Evolutionary conservation across 2,888 invertebrate species (phyloP).

Genomic region (Rhagonycha fulva): DNA sequence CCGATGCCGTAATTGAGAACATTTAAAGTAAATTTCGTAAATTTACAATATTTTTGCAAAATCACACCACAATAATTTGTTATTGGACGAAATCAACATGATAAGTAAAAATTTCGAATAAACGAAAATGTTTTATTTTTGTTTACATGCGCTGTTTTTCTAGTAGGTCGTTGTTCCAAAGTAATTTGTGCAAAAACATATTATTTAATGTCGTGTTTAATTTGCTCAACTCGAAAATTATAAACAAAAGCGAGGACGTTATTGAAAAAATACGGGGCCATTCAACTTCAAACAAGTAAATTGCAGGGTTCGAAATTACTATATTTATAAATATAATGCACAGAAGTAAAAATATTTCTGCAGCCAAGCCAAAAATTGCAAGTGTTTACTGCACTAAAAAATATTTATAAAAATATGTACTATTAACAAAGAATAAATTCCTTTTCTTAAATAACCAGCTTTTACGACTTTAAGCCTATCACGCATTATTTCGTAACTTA

Average conservation of each 20-base stretch:
- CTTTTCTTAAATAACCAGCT: not conserved
- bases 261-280: constrained; percentile 12
- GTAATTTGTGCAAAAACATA: constrained; percentile 9
- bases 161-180: constrained; percentile 11
- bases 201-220: constrained; percentile 13
- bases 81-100: not conserved
- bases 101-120: constrained; percentile 3
- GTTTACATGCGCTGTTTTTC: constrained; percentile 5
- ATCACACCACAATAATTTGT: not conserved
- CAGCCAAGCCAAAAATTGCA: constrained; percentile 20
- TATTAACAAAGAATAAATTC: not conserved
- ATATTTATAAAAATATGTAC: not conserved
- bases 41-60: too few relatives aligned
- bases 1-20: too few relatives aligned
- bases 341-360: constrained; percentile 9
- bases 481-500: not conserved
- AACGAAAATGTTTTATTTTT: constrained; percentile 4
- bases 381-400: constrained; percentile 17
- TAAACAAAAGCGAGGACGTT: constrained; percentile 7
- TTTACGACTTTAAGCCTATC: not conserved
- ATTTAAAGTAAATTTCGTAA: too few relatives aligned
- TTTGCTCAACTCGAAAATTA: constrained; percentile 9
- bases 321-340: constrained; percentile 17
- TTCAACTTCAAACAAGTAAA: constrained; percentile 22
- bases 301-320: constrained; percentile 2